Evolutionary conservation across 2,113 vertebrate genomes (phyloP).

Genomic region (Orientallactaga bullata): DNA sequence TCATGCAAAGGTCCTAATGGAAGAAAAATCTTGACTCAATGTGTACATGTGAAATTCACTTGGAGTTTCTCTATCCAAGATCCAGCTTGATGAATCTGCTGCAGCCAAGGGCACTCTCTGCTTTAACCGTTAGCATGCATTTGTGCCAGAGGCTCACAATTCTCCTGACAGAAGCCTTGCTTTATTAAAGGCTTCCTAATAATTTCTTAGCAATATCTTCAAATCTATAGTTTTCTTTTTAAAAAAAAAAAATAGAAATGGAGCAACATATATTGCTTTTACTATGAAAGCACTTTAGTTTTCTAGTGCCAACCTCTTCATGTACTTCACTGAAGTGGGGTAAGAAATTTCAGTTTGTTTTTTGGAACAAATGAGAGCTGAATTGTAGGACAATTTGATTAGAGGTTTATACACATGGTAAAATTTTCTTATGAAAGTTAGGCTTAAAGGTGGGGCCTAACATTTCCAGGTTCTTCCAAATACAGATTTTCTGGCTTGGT

Average conservation of each 20-base stretch:
- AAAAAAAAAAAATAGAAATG: constrained; percentile 3
- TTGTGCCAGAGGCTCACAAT: constrained; percentile 4
- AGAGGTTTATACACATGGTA: not conserved
- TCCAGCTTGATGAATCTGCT: not conserved
- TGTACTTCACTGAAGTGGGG: not conserved
- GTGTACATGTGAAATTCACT: not conserved
- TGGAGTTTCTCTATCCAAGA: not conserved
- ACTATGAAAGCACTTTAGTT: not conserved
- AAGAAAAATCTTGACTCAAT: not conserved
- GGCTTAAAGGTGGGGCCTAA: not conserved
- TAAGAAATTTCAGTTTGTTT: not conserved
- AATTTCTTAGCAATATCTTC: constrained; percentile 7
- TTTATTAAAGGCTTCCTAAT: not conserved
- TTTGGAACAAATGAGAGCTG: not conserved
- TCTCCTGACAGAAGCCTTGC: not conserved
- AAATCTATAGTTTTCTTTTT: not conserved
- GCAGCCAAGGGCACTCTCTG: not conserved
- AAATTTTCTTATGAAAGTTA: not conserved
- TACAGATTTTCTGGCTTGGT: not conserved
- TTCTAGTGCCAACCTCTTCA: constrained; percentile 19
- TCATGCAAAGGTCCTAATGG: not conserved
- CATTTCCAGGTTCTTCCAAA: not conserved
- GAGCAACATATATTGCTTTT: constrained; percentile 31
- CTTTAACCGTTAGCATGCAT: not conserved
- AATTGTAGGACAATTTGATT: not conserved